Conservation (phyloP, 37 sponge, comb jelly and placozoan species). For the Axinella damicornis region DNA sequence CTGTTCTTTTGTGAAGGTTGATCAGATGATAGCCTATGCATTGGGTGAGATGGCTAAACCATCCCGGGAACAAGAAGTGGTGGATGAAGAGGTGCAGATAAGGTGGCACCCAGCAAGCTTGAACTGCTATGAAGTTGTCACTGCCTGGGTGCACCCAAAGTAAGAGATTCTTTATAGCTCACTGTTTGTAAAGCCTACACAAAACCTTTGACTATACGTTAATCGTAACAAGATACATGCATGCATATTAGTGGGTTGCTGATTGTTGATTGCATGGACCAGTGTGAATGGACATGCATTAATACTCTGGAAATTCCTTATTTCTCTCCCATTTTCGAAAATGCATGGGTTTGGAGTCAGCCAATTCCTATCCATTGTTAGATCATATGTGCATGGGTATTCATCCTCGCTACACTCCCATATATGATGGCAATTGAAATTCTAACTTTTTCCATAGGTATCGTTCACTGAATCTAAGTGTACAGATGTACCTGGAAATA, state of each 20-base stretch:
- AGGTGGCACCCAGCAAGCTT: neutral
- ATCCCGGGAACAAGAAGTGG: neutral
- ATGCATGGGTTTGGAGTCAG: too few species aligned
- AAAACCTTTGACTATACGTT: too few species aligned
- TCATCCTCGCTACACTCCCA: neutral
- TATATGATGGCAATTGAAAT: neutral
- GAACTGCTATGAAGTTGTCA: constrained; percentile 73
- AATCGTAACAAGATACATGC: too few species aligned
- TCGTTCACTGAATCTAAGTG: constrained; percentile 55
- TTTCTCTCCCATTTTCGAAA: too few species aligned
- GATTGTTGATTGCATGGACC: too few species aligned
- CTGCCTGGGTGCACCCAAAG: constrained; percentile 82
- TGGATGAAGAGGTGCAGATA: constrained; percentile 7
- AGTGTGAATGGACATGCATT: too few species aligned
- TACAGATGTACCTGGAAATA: constrained; percentile 61
- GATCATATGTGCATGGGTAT: too few species aligned
- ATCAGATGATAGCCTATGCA: constrained; percentile 79
- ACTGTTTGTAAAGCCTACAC: too few species aligned
- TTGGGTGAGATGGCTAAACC: constrained; percentile 66
- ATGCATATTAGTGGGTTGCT: too few species aligned
- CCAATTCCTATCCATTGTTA: too few species aligned
- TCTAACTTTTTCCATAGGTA: constrained; percentile 40
- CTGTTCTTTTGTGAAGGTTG: constrained; percentile 43
- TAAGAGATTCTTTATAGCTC: too few species aligned
- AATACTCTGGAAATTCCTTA: too few species aligned